Conservation (phyloP, 1,140 invertebrate species). For the Dinothrombium tinctorium region DNA sequence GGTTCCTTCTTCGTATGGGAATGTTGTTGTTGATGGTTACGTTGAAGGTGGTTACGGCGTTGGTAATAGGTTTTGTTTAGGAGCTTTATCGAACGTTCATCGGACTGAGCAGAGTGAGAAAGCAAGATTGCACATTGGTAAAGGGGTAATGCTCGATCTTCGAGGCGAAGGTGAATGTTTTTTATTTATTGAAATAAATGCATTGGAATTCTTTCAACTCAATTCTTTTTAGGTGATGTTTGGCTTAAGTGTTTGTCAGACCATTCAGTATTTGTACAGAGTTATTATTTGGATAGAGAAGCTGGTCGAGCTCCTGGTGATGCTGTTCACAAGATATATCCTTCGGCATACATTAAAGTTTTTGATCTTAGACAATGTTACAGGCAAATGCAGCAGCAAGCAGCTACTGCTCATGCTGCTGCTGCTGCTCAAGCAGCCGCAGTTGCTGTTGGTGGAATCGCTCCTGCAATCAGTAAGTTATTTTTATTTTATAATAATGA, state of each 20-base stretch:
- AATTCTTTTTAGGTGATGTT: constrained; percentile 55
- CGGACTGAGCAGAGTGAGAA: constrained; percentile 77
- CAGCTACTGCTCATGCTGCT: constrained; percentile 68
- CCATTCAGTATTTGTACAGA: constrained; percentile 96
- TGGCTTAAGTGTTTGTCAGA: constrained; percentile 88
- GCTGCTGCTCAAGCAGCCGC: constrained; percentile 87
- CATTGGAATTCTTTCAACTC: not conserved
- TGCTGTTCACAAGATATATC: constrained; percentile 96
- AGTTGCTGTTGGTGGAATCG: constrained; percentile 58
- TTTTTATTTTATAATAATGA: too few species aligned
- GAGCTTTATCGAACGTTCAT: constrained; percentile 94
- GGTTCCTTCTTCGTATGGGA: constrained; percentile 73
- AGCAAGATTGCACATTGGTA: constrained; percentile 30
- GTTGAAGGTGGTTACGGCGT: constrained; percentile 98
- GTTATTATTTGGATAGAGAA: constrained; percentile 89
- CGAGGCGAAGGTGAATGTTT: constrained; percentile 45
- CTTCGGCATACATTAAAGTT: constrained; percentile 84
- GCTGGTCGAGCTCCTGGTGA: constrained; percentile 85
- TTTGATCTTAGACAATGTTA: too few species aligned
- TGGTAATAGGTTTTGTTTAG: constrained; percentile 90
- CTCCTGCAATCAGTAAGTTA: constrained; percentile 28
- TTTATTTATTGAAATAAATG: not conserved
- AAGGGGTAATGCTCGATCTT: constrained; percentile 56
- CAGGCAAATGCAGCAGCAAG: constrained; percentile 87
- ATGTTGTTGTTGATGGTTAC: constrained; percentile 89